Evolutionary conservation across 1,140 invertebrate genomes (phyloP), one percentile per base, ranked within the genome.

Genomic region (Lordiphosa clarofinis): DNA sequence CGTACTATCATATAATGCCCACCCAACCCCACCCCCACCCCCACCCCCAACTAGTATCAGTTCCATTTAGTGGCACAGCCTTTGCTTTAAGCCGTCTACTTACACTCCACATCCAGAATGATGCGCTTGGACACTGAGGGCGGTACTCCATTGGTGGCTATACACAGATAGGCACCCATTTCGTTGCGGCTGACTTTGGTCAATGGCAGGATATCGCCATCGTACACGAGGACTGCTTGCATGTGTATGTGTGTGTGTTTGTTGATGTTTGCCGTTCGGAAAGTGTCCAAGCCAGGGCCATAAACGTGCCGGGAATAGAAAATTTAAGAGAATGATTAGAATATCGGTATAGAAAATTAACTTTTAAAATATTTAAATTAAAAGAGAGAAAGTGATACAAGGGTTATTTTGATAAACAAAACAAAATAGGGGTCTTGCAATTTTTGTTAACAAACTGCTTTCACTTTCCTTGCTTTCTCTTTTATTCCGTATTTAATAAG

Each of bases 111-210:
- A 88, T 95, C 94, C n/a, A 96, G 92, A 73, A 94, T 95, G 88
- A 96, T 96, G 75, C 95, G 92, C 90, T 96, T 96, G 88, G 94
- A 96, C 71, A 96, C 95, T 2, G 95, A 96, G 10, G 95, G 95
- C 10, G 95, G 95, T 6, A 97, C 94, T 21, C 95, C 94, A 72
- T 96, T 95, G 35, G 93, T 94, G 38, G 94, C 94, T 82, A 89
- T 95, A 88, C 94, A 95, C 13, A 95, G 91, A 90, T 95, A 95
- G 47, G 94, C 94, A n/a, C 95, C 95, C 94, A 96, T 96, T 76
- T 96, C 95, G 40, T 92, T 94, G 58, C 95, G 92, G 73, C 94
- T 94, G 82, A 96, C 95, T 90, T 94, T 94, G 73, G 94, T 94
- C 75, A 97, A 89, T 79, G 94, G 95, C 75, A 96, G 91, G 57